Base-by-base conservation (phyloP, 2,797 vertebrate species). In the Darevskia nairensis region DNA sequence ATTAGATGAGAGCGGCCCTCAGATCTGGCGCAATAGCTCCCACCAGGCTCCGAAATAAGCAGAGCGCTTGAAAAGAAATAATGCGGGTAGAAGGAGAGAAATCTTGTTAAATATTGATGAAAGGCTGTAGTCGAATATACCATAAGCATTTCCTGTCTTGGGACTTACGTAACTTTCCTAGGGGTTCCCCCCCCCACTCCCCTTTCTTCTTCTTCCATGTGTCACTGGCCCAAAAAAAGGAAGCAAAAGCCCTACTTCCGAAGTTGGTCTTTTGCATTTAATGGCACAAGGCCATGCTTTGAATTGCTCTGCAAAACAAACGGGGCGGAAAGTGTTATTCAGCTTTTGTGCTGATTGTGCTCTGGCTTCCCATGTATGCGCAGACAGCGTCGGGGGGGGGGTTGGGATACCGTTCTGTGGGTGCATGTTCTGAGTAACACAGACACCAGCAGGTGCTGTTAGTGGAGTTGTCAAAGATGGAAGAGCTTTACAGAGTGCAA, bases 161-260 rank as follows among this genome's bases (percentile, higher is more conserved):
- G 19, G 77, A 86, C 90, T 94, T 92, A 85, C 0, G 0, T 92
- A 95, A 94, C 76, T 92, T 94, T 86, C 89, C 89, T 46, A 39
- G 68, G 87, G 27, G 59, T 89, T 89, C 80, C 80, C 23, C 21
- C 4, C 19, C 66, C 32, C 35, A 23, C 19, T 72, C n/a, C n/a
- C 71, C 71, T 29, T 6, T 4, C 68, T 27, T 29, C 25, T n/a
- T 41, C 32, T 17, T 23, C 64, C 46, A 29, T 86, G 87, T 46
- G 78, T 91, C 94, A 90, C 74, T 92, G 94, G 94, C 94, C 93
- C 93, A 90, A 91, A 77, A 94, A 92, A 91, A 69, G 8, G 86
- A 85, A 89, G 92, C 74, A 27, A 39, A 21, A 3, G 19, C 90
- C 89, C 91, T 64, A 66, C 87, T 46, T 83, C 76, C 87, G 59